Conservation (phyloP, 2,797 vertebrate species). For the Coranthus polyacanthus region DNA sequence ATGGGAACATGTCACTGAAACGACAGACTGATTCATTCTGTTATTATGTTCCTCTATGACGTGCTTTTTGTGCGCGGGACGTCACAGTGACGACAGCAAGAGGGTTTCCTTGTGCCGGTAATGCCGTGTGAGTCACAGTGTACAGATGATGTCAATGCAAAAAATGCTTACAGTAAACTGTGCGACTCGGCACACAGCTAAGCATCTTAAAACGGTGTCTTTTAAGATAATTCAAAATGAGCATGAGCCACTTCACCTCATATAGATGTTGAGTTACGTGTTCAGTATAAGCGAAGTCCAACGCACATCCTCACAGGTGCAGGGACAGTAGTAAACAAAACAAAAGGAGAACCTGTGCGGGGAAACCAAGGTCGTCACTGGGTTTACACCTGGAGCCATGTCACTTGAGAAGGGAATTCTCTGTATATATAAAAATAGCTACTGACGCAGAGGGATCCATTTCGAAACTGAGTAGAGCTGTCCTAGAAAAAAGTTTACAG, state of each 20-base stretch:
- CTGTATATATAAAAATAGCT: conserved; percentile 20
- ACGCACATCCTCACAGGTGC: not conserved
- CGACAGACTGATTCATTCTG: not conserved
- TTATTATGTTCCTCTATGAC: not conserved
- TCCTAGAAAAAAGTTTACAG: not conserved
- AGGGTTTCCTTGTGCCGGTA: not conserved
- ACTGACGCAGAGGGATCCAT: not conserved
- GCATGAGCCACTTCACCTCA: not conserved
- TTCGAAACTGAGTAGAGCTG: conserved; percentile 3
- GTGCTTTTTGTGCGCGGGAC: not conserved
- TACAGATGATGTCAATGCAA: not conserved
- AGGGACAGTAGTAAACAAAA: not conserved
- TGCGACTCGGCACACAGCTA: not conserved
- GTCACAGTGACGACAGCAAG: not conserved
- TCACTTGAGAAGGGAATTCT: conserved; percentile 34
- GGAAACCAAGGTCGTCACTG: not conserved
- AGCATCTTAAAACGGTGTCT: not conserved
- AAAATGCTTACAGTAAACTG: conserved; percentile 7
- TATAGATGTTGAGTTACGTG: not conserved
- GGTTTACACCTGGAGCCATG: not conserved
- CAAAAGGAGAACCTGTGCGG: not conserved
- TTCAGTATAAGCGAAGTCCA: not conserved
- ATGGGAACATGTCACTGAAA: not conserved
- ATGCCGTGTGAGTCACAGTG: not conserved
- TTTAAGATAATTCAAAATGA: not conserved